Base-by-base conservation (phyloP, 2,888 invertebrate genomes). In the Notodonta ziczac region DNA sequence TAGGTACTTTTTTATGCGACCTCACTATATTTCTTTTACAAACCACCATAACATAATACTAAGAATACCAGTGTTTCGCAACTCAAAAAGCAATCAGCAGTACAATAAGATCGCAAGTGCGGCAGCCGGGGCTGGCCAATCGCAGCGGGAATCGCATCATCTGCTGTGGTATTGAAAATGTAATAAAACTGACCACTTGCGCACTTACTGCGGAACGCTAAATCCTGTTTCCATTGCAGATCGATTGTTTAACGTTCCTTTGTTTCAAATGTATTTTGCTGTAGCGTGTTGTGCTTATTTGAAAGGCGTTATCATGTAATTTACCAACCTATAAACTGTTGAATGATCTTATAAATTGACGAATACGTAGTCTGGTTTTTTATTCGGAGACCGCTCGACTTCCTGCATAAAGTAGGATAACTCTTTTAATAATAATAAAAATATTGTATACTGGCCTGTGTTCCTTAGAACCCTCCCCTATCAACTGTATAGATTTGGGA, bases 11-110 rank as follows among this genome's bases (percentile, higher is more conserved):
- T n/a, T n/a, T n/a, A n/a, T n/a, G n/a, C n/a, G n/a, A n/a, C 5
- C 35, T 35, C 4, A 35, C 35, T 35, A 2, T 7, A 35, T 35
- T 5, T 1, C 1, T 35, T 35, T 35, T 7, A 5, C 35, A 35
- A 35, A 35, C 35, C 4, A n/a, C 13, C n/a, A 13, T 5, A 46
- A n/a, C n/a, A 44, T 13, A 67, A 66, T 56, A 53, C 13, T 40
- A 54, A 54, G 2, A 54, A 39, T 39, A 57, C 70, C 66, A 72
- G 69, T 67, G 73, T 72, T 68, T 61, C 55, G 62, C 56, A 61
- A 63, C 64, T 72, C 70, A 72, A 76, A 74, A 72, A 69, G 69
- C 73, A 76, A 76, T 73, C 74, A 74, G 69, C 66, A 68, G 68
- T 70, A 72, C 76, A 74, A 76, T 76, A 67, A 52, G 53, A 24